Conservation (phyloP, 1,140 invertebrate genomes). For the Calliphora vicina region DNA sequence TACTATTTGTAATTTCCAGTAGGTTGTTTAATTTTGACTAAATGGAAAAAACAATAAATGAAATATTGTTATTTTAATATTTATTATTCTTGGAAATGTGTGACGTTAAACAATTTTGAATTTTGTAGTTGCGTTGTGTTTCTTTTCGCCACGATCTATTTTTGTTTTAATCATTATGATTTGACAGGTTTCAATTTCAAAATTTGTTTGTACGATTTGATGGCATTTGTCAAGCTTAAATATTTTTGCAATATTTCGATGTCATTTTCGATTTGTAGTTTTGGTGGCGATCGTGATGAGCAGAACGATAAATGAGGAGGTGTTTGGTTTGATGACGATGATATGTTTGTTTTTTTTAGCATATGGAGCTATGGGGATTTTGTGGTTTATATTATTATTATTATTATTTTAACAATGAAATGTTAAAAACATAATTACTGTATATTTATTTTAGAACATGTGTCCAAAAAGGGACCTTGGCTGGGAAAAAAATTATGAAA, state of each 20-base stretch:
- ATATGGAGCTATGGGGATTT: background rate
- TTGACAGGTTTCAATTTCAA: constrained; percentile 35
- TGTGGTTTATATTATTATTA: background rate
- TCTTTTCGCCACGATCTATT: background rate
- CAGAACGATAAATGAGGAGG: background rate
- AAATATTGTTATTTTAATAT: background rate
- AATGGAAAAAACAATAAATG: too few species aligned
- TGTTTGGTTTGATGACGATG: background rate
- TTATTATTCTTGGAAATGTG: background rate
- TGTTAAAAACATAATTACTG: background rate
- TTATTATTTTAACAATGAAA: constrained; percentile 11
- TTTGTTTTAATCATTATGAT: constrained; percentile 26
- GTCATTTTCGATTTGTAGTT: background rate
- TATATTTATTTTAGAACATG: background rate
- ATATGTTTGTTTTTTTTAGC: background rate
- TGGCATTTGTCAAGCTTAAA: constrained; percentile 33
- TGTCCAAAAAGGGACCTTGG: background rate
- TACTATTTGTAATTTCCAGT: background rate
- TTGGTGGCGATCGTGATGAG: background rate
- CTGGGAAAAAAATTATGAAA: too few species aligned
- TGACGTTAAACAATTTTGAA: background rate
- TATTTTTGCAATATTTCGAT: constrained; percentile 29
- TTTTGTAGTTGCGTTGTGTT: background rate
- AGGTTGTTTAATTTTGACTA: background rate
- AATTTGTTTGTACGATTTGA: constrained; percentile 20